Percentiles rank a stretch among this genome's conserved stretches.
These are phyloP conservation scores for Drosophila melanica DNA, from an alignment of 1,140 invertebrate species.

Conservation along the genomic window DNA sequence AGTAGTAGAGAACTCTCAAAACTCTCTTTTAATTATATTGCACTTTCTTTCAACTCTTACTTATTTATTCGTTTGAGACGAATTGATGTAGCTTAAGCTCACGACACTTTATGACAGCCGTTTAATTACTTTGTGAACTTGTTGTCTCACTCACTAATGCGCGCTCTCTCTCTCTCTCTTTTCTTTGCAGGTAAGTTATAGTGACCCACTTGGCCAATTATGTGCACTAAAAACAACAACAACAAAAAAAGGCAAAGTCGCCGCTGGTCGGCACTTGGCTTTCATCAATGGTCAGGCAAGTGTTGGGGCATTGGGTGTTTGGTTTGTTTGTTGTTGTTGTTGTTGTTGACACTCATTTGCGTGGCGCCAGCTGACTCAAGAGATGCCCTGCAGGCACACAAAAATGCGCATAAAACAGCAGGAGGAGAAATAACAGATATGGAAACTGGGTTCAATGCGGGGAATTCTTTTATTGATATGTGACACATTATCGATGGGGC, in stretches of 20 bases:
- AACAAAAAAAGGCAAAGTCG: slow-evolving; percentile 1
- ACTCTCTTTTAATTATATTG: neutral
- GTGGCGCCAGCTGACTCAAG: slow-evolving; percentile 44
- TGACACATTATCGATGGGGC: slow-evolving; percentile 67
- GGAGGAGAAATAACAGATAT: slow-evolving; percentile 3
- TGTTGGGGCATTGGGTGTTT: slow-evolving; percentile 32
- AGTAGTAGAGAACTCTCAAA: too few species aligned
- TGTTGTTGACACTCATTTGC: slow-evolving; percentile 39
- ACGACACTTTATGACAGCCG: slow-evolving; percentile 55
- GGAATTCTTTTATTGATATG: slow-evolving; percentile 78
- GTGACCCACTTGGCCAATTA: slow-evolving; percentile 72
- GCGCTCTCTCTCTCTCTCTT: slow-evolving; percentile 40
- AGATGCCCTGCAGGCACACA: slow-evolving; percentile 47
- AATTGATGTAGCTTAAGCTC: slow-evolving; percentile 52
- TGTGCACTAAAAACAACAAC: slow-evolving; percentile 35
- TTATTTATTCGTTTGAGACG: slow-evolving; percentile 49
- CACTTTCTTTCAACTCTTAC: slow-evolving; percentile 19
- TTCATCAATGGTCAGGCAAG: slow-evolving; percentile 48
- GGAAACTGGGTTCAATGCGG: slow-evolving; percentile 47
- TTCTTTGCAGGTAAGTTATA: slow-evolving; percentile 69
- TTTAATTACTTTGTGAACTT: slow-evolving; percentile 63
- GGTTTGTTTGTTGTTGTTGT: slow-evolving; percentile 3
- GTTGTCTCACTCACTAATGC: slow-evolving; percentile 14
- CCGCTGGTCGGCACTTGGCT: slow-evolving; percentile 43
- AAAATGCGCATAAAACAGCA: slow-evolving; percentile 37